Percentiles rank a stretch among this genome's conserved stretches.
Evolutionary conservation across 2,113 vertebrate genomes (phyloP).

Genomic region (Podocnemis expansa): DNA sequence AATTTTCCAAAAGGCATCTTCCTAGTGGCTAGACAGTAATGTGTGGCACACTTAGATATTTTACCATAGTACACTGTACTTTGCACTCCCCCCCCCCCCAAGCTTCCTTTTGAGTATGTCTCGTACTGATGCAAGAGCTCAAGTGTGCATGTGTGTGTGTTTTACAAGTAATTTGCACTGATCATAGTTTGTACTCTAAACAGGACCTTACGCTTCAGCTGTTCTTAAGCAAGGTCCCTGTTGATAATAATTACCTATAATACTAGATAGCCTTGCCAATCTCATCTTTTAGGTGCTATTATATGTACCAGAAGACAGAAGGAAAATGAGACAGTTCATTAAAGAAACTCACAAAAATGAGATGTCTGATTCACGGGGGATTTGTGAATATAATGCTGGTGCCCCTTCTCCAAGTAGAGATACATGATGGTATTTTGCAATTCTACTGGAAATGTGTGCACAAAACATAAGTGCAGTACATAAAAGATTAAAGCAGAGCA

Average conservation of each 20-base stretch:
- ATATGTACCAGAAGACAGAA: not conserved
- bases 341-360: not conserved
- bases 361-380: not conserved
- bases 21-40: not conserved
- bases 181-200: not conserved
- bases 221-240: not conserved
- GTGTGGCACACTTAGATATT: not conserved
- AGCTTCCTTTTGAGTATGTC: not conserved
- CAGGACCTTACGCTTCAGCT: not conserved
- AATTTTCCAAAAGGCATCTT: not conserved
- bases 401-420: not conserved
- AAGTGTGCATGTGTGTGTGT: not conserved
- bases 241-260: conserved; percentile 18
- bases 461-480: not conserved
- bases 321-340: not conserved
- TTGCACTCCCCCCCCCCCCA: no score
- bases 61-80: not conserved
- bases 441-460: not conserved
- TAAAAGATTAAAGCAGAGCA: conserved; percentile 23
- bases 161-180: not conserved
- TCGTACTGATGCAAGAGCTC: not conserved
- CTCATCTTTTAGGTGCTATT: not conserved
- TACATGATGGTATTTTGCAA: not conserved
- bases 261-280: not conserved
- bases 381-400: not conserved